Evolutionary conservation across 2,113 vertebrate genomes (phyloP), one percentile per base, ranked within the genome.

Genomic region (Phyllostomus hastatus): DNA sequence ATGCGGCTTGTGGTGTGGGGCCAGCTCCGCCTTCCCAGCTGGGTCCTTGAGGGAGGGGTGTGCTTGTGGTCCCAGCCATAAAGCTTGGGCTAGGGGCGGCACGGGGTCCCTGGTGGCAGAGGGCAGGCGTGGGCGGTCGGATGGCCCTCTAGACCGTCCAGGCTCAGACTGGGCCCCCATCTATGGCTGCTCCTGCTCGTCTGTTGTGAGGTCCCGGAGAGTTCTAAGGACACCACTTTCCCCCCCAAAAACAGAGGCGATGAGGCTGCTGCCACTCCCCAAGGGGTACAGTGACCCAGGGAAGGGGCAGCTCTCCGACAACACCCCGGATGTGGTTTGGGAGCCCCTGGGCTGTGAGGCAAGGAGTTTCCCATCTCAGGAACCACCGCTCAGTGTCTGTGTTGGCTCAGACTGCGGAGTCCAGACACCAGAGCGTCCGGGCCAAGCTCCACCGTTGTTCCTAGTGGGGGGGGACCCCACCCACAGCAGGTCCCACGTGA

Each of bases 111-210:
- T 11, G 2, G 38, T 22, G 54, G 64, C 52, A 80, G 66, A 41
- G 9, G 31, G 35, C 28, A 1, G 35, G 35, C 4, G 11, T 3
- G 15, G 31, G 59, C 10, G 10, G 38, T 1, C 41, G 2, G 6
- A 33, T 26, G 59, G 22, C 1, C 0, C n/a, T 7, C 9, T 0
- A 7, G 7, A 17, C 24, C 0, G 1, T 15, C 33, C 4, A 19
- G 52, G 54, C 70, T 57, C 66, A 16, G 57, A 16, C 19, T 33
- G 0, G 3, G 12, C 28, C 11, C 15, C 38, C 15, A 1, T 7
- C 1, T 31, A 14, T 11, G 2, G 46, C 15, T 1, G 11, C 33
- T 69, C 61, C 52, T 43, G 35, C 61, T 4, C 7, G 7, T 35
- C 59, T 15, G 35, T 4, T 4, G 38, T 17, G 19, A n/a, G 46